Evolutionary conservation across 2,113 vertebrate species (phyloP), one percentile per base, ranked within the genome.

Genomic region (Chitala chitala): DNA sequence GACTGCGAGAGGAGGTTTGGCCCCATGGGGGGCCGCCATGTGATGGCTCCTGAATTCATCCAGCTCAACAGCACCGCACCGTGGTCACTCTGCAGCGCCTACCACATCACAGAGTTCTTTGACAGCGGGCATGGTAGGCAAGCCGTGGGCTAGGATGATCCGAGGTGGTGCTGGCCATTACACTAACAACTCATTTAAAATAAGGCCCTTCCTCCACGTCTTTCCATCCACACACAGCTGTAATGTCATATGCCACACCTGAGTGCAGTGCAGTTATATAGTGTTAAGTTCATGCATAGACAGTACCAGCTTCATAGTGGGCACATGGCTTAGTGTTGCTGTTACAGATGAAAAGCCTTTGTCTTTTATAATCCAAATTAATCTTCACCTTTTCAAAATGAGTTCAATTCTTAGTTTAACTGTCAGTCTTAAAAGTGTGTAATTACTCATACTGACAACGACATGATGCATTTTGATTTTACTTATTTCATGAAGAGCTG

Each of bases 81-180:
- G 1, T 99, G 96, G 97, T 99, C 97, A 0, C 94, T 94, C 4
- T 99, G 97, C 88, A 99, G 96, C 0, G 93, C 94, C 50, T 91
- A 90, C 80, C 93, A 95, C 85, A 86, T 98, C 85, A 98, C 95
- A 0, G 97, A 99, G 74, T 96, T 98, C 87, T 93, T 99, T 79
- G 95, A 98, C 1, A 92, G 93, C 0, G 96, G 96, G 22, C 93
- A 98, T 0, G 96, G 97, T 99, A 89, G 74, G 68, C 22, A 36
- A 1, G 3, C 64, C 46, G 38, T n/a, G 8, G 24, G 13, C 26
- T 38, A 15, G 26, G 6, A n/a, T 48, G 13, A 66, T 12, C n/a
- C 42, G 46, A 13, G 17, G 40, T 51, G 20, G 7, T 20, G 24
- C 54, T n/a, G 24, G 8, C 58, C 63, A n/a, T n/a, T n/a, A n/a